phyloP scores from a whole-genome alignment of 2,888 invertebrate genomes.

The Callyntrura sp. region DNA sequence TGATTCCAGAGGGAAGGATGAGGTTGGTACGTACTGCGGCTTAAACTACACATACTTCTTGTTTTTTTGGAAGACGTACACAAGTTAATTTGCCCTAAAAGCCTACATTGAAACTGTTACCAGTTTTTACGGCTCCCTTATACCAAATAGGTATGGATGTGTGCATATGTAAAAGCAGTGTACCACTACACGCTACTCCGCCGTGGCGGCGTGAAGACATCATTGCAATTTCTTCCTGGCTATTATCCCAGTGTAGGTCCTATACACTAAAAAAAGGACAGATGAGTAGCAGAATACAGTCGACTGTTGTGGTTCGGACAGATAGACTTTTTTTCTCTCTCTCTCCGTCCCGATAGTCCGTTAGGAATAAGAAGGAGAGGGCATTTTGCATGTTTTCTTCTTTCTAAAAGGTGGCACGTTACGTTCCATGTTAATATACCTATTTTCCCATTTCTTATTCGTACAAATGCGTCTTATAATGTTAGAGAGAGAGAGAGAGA shows the following conservation, averaged over 20 bases:
- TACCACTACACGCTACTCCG: background rate
- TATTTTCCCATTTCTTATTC: slow-evolving; percentile 16
- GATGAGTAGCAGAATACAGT: background rate
- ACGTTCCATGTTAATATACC: slow-evolving; percentile 29
- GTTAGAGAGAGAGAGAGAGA: background rate
- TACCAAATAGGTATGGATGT: background rate
- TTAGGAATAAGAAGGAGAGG: slow-evolving; percentile 39
- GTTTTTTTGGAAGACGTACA: slow-evolving; percentile 58
- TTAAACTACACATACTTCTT: background rate
- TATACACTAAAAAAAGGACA: slow-evolving; percentile 8
- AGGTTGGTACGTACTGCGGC: slow-evolving; percentile 58
- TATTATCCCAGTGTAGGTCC: slow-evolving; percentile 34
- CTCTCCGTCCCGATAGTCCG: no score
- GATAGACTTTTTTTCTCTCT: slow-evolving; percentile 42
- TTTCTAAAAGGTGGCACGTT: slow-evolving; percentile 19
- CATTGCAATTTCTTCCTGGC: slow-evolving; percentile 58
- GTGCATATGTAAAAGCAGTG: no score
- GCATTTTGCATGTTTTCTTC: background rate
- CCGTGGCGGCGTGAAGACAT: slow-evolving; percentile 58
- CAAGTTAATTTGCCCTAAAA: slow-evolving; percentile 78
- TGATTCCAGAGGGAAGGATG: slow-evolving; percentile 77
- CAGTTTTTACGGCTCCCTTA: slow-evolving; percentile 13
- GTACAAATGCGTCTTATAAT: background rate
- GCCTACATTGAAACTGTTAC: slow-evolving; percentile 62
- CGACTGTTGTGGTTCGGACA: slow-evolving; percentile 52